Conservation (phyloP, 1,140 invertebrate species). For the Saccostrea echinata region DNA sequence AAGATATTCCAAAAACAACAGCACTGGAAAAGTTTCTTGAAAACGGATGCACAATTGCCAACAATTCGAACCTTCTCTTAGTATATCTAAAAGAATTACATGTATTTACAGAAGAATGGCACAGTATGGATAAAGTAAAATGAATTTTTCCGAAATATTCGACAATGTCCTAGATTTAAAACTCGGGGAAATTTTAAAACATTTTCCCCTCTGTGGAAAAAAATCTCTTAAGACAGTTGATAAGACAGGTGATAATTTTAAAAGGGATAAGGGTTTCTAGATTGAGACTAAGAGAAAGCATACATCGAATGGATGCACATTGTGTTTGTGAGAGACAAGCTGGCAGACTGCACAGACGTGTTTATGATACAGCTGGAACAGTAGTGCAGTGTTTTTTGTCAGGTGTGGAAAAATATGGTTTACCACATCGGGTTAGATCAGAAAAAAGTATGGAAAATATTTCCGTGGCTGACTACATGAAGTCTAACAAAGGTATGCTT, state of each 20-base stretch:
- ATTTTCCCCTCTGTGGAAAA: slow-evolving; percentile 52
- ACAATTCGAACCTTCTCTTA: slow-evolving; percentile 19
- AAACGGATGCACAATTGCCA: slow-evolving; percentile 20
- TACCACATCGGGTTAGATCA: slow-evolving; percentile 52
- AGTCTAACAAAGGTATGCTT: slow-evolving; percentile 33
- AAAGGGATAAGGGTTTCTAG: no score
- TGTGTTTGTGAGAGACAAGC: background rate
- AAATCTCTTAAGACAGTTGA: no score
- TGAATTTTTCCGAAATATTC: slow-evolving; percentile 7
- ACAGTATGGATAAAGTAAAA: slow-evolving; percentile 21
- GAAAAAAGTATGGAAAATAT: slow-evolving; percentile 64
- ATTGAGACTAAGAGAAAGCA: slow-evolving; percentile 43
- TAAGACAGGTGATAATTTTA: slow-evolving; percentile 7
- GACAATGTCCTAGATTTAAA: slow-evolving; percentile 6
- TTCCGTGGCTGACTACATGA: slow-evolving; percentile 54
- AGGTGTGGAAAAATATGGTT: slow-evolving; percentile 44
- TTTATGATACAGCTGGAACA: slow-evolving; percentile 56
- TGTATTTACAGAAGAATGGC: background rate
- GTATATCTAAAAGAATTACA: slow-evolving; percentile 39
- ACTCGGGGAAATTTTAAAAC: background rate
- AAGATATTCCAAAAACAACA: background rate
- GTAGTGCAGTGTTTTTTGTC: slow-evolving; percentile 44
- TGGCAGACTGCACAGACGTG: slow-evolving; percentile 45
- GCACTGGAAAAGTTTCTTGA: slow-evolving; percentile 44
- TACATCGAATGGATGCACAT: slow-evolving; percentile 34